Conservation (phyloP, 2,113 vertebrate species). For the Ramphastos sulfuratus region DNA sequence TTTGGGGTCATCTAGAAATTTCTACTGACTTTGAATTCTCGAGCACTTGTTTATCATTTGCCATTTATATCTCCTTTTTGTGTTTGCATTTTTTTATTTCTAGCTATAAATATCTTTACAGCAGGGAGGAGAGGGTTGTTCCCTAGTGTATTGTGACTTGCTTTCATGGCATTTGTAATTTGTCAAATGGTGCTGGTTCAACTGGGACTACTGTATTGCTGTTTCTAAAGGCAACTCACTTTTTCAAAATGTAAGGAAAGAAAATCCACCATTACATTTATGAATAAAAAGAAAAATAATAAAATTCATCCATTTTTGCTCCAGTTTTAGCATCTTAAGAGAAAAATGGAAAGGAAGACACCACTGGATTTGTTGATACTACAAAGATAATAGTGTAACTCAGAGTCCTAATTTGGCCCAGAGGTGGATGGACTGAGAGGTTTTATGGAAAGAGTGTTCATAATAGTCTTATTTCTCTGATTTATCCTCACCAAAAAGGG, state of each 20-base stretch:
- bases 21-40: slow-evolving; percentile 1
- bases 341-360: not conserved
- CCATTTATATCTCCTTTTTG: slow-evolving; percentile 48
- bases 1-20: slow-evolving; percentile 46
- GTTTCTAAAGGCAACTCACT: not conserved
- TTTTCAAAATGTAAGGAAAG: not conserved
- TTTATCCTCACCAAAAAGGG: not conserved
- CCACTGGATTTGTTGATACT: not conserved
- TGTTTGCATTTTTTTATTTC: not conserved
- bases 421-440: not conserved
- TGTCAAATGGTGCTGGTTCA: not conserved
- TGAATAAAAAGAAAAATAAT: not conserved
- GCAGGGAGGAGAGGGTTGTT: not conserved
- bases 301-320: not conserved
- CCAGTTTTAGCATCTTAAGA: not conserved
- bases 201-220: not conserved
- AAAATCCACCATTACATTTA: not conserved
- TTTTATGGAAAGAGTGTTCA: not conserved
- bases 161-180: slow-evolving; percentile 19
- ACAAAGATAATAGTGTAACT: not conserved
- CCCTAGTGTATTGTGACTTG: not conserved
- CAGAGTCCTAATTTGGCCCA: not conserved
- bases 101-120: slow-evolving; percentile 37
- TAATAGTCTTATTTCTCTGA: not conserved
- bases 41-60: slow-evolving; percentile 43